Conservation (phyloP, 2,888 invertebrate species). For the Drosophila acutilabella region DNA sequence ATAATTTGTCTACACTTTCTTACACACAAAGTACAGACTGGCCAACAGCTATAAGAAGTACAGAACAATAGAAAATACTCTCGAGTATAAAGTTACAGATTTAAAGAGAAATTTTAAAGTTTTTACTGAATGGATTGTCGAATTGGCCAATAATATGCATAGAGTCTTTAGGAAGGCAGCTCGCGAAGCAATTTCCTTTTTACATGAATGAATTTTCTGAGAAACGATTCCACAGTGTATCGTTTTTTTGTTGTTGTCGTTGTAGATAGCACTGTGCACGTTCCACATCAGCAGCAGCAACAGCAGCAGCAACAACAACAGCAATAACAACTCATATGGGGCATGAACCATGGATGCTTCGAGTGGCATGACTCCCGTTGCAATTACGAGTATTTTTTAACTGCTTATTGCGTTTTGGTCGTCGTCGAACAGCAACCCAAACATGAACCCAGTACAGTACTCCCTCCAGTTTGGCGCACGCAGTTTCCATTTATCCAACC, state of each 20-base stretch:
- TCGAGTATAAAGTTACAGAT: neutral
- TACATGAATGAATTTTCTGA: conserved; percentile 67
- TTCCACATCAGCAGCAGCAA: conserved; percentile 61
- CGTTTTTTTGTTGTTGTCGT: conserved; percentile 49
- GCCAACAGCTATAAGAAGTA: neutral
- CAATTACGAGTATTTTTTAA: conserved; percentile 81
- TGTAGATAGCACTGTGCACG: conserved; percentile 65
- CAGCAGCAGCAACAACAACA: conserved; percentile 50
- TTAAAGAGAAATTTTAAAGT: conserved; percentile 18
- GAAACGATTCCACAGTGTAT: conserved; percentile 71
- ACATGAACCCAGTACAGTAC: conserved; percentile 24
- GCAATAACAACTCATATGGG: conserved; percentile 74
- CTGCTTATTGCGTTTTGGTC: conserved; percentile 79
- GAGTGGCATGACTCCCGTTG: conserved; percentile 63
- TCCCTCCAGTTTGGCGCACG: conserved; percentile 12
- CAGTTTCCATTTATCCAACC: conserved; percentile 24
- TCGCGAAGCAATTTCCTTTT: conserved; percentile 61
- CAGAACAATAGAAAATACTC: neutral
- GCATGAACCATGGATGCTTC: conserved; percentile 65
- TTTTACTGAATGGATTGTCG: conserved; percentile 6
- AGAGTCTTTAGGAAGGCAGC: conserved; percentile 32
- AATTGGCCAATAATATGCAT: conserved; percentile 46
- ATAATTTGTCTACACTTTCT: conserved; percentile 65
- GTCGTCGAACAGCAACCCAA: conserved; percentile 39
- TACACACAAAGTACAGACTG: conserved; percentile 10